A percentile compares a stretch with the other conserved stretches of the same genome.
phyloP scores from a whole-genome alignment of 1,140 invertebrate genomes.

The Bombus ignitus region DNA sequence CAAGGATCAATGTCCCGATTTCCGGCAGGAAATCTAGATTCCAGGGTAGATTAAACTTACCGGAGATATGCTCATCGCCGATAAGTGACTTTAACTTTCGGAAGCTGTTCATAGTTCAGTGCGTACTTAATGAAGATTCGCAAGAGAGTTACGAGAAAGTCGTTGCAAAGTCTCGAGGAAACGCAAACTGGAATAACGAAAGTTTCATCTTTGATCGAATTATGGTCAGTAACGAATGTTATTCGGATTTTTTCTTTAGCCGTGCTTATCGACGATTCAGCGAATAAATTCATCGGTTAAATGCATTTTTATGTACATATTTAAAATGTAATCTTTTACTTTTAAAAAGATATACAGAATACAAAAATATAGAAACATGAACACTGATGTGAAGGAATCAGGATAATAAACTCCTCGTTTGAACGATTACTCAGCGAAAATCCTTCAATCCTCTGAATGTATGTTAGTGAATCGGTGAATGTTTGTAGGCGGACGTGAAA shows the following conservation, averaged over 20 bases:
- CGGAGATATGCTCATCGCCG: constrained; percentile 66
- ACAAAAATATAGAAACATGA: no score
- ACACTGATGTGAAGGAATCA: no score
- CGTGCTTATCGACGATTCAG: neutral
- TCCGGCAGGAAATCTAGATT: constrained; percentile 62
- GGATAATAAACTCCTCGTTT: neutral
- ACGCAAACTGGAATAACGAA: constrained; percentile 58
- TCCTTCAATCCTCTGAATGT: neutral
- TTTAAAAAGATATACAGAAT: no score
- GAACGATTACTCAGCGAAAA: neutral
- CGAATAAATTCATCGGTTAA: neutral
- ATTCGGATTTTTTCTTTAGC: constrained; percentile 17
- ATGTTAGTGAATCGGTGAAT: constrained; percentile 26
- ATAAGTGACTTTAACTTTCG: constrained; percentile 69
- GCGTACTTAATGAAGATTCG: constrained; percentile 68
- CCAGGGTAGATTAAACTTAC: constrained; percentile 66
- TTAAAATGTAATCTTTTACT: no score
- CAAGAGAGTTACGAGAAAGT: constrained; percentile 58
- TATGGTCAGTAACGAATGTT: constrained; percentile 28
- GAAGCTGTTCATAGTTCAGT: constrained; percentile 68
- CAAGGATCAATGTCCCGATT: constrained; percentile 60
- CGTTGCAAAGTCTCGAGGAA: constrained; percentile 48
- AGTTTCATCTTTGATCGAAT: constrained; percentile 48
- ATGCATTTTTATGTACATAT: no score
- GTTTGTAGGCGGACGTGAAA: constrained; percentile 36